Evolutionary conservation across 2,888 invertebrate species (phyloP).

Genomic region (Conops quadrifasciatus): DNA sequence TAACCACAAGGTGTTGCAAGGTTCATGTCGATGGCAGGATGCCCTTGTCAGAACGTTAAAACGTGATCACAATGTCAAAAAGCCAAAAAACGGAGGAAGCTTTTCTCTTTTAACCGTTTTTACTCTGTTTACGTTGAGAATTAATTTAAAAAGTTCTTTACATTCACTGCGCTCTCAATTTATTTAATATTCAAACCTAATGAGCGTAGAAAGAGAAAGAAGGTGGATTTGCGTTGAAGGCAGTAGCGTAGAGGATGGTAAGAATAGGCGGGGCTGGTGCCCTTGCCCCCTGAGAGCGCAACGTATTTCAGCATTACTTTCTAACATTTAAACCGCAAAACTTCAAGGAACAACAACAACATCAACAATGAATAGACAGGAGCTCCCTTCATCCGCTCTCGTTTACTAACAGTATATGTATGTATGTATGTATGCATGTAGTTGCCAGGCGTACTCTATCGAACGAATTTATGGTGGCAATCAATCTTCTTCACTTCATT

Average conservation of each 20-base stretch:
- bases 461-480: conserved; percentile 66
- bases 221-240: neutral
- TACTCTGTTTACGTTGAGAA: neutral
- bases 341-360: conserved; percentile 31
- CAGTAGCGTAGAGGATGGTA: neutral
- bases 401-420: too few relatives aligned
- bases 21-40: too few relatives aligned
- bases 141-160: conserved; percentile 24
- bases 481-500: conserved; percentile 66
- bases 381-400: conserved; percentile 57
- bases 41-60: conserved; percentile 60
- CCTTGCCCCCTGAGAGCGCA: conserved; percentile 2
- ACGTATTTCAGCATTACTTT: conserved; percentile 21
- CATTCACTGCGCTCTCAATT: too few relatives aligned
- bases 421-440: too few relatives aligned
- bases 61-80: conserved; percentile 55
- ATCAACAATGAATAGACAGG: conserved; percentile 41
- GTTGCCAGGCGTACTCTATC: conserved; percentile 46
- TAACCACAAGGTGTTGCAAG: too few relatives aligned
- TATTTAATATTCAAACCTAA: neutral
- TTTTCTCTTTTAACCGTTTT: neutral
- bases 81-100: neutral
- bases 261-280: neutral
- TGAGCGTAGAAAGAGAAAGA: neutral
- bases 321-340: conserved; percentile 18